Conservation (phyloP, 2,797 vertebrate genomes). For the Rhinatrema bivittatum region DNA sequence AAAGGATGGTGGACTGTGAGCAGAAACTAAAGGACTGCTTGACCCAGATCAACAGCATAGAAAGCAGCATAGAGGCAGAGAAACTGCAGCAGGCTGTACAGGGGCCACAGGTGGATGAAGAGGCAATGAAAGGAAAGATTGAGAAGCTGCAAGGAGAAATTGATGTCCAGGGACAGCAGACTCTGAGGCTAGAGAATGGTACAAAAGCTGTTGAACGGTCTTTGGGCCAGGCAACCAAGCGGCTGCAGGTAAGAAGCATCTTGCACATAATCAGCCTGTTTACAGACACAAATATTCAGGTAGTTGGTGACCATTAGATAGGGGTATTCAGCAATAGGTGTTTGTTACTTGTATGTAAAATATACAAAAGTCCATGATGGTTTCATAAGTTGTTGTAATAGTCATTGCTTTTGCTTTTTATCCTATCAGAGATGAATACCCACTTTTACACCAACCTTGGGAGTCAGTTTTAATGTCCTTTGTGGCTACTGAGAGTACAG, state of each 20-base stretch:
- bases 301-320: too few species aligned
- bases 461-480: too few species aligned
- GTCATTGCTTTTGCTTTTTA: too few species aligned
- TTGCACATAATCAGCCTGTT: too few species aligned
- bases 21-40: slow-evolving; percentile 74
- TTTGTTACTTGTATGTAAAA: too few species aligned
- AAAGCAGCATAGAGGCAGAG: slow-evolving; percentile 80
- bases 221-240: slow-evolving; percentile 78
- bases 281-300: too few species aligned
- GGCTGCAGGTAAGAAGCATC: slow-evolving; percentile 70
- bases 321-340: too few species aligned
- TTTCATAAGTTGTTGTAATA: too few species aligned
- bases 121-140: slow-evolving; percentile 79
- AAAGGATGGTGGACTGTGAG: slow-evolving; percentile 76
- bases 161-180: slow-evolving; percentile 84
- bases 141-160: slow-evolving; percentile 80
- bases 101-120: slow-evolving; percentile 83
- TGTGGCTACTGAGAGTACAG: too few species aligned
- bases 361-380: too few species aligned
- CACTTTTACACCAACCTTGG: too few species aligned
- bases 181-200: slow-evolving; percentile 83
- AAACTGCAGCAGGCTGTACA: slow-evolving; percentile 77
- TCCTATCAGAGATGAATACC: too few species aligned
- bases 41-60: slow-evolving; percentile 69
- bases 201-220: slow-evolving; percentile 87